Base-by-base conservation (phyloP, 1,140 invertebrate species). In the Ips nitidus region DNA sequence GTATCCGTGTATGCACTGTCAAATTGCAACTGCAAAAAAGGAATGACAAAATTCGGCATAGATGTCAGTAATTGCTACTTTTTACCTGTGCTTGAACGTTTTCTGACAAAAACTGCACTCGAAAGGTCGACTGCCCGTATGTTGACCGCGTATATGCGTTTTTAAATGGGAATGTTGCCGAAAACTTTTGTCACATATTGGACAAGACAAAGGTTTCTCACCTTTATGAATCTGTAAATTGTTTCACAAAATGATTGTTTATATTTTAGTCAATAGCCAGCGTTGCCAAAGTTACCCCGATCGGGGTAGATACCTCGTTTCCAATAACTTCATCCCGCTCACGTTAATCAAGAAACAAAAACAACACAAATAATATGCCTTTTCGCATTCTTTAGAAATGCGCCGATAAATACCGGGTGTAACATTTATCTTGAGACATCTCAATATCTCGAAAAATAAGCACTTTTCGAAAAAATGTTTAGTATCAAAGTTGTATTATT, bases 111-210 rank as follows among this genome's bases (percentile, higher is more conserved):
- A 66, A 36, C 6, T 55, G 60, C 75, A 76, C 39, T 69, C 47
- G 69, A 69, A 71, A 1, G 75, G 75, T 3, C 74, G 53, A n/a
- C 73, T 69, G 41, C 59, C 56, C n/a, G 69, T 69, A 70, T 76
- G 75, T 47, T 73, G 63, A 1, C 68, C 68, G 52, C 65, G 73
- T 55, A 76, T 75, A 58, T 76, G 75, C 37, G 71, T 72, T 8
- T 68, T 72, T 61, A 76, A 71, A 63, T 75, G 71, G 6, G 66
- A 63, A 43, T 68, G 65, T 56, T 73, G 63, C 4, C 73, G 39
- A 75, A 95, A 95, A 39, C 88, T 83, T 71, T 91, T 90, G 1
- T 83, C 82, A 74, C 90, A 91, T 0, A 87, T 74, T 41, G 83
- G 79, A 74, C 91, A 94, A n/a, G 81, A 78, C 62, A 88, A 86